Percentiles rank a stretch among this genome's conserved stretches.
Evolutionary conservation across 2,113 vertebrate genomes (phyloP).

Genomic region (Atrichornis clamosus): DNA sequence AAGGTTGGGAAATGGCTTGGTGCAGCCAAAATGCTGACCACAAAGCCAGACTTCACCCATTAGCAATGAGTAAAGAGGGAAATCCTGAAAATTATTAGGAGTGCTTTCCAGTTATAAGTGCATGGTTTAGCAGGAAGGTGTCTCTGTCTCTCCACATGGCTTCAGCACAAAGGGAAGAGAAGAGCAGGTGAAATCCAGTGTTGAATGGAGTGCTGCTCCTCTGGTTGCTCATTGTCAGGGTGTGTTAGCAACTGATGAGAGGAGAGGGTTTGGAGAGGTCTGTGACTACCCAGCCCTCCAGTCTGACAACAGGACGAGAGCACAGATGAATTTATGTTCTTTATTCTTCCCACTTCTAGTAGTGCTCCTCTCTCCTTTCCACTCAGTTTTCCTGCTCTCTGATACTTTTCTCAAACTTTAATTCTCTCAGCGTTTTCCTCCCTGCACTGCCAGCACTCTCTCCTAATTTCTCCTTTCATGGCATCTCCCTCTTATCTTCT

Average conservation of each 20-base stretch:
- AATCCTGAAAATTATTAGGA: not conserved
- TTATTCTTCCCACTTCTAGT: not conserved
- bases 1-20: rapidly evolving
- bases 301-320: not conserved
- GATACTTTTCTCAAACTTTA: not conserved
- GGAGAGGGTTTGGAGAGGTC: not conserved
- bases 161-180: not conserved
- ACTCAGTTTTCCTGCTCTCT: not conserved
- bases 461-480: not conserved
- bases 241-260: not conserved
- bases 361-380: not conserved
- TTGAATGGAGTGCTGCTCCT: not conserved
- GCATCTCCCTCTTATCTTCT: slow-evolving; percentile 16
- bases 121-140: not conserved
- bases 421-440: not conserved
- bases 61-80: not conserved
- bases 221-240: rapidly evolving
- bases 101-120: not conserved
- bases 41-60: not conserved
- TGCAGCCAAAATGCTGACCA: not conserved
- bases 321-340: not conserved
- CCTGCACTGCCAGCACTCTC: not conserved
- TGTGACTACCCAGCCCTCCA: not conserved
- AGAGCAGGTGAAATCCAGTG: not conserved
- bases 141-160: not conserved